phyloP scores from a whole-genome alignment of 1,140 invertebrate species.

The Portunus trituberculatus region DNA sequence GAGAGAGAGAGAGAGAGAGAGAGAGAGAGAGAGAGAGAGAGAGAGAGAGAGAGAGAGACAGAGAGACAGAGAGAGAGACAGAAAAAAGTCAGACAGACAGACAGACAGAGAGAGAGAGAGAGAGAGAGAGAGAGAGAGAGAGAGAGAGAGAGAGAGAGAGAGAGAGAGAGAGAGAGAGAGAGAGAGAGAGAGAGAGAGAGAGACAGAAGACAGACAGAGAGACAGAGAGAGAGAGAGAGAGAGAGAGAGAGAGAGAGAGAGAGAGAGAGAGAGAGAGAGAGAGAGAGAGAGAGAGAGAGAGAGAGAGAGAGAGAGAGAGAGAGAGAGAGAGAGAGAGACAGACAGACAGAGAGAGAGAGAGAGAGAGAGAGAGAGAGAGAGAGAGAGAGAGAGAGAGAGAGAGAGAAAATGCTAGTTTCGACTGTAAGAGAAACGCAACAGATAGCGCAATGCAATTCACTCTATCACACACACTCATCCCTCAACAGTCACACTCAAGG shows the following conservation, averaged over 20 bases:
- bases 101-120: not conserved
- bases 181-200: not conserved
- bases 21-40: not conserved
- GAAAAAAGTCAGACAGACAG: not conserved
- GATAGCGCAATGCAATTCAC: no score
- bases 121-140: not conserved
- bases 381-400: not conserved
- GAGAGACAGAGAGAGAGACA: not conserved
- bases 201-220: not conserved
- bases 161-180: not conserved
- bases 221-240: not conserved
- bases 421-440: no score
- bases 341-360: not conserved
- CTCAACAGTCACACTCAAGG: no score
- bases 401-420: not conserved
- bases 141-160: not conserved
- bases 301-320: not conserved
- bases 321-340: not conserved
- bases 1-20: not conserved
- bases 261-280: not conserved
- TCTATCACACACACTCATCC: no score
- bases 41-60: not conserved
- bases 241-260: not conserved
- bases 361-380: not conserved
- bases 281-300: not conserved